Base-by-base conservation (phyloP, 2,888 invertebrate genomes). In the Eutolmus rufibarbis region DNA sequence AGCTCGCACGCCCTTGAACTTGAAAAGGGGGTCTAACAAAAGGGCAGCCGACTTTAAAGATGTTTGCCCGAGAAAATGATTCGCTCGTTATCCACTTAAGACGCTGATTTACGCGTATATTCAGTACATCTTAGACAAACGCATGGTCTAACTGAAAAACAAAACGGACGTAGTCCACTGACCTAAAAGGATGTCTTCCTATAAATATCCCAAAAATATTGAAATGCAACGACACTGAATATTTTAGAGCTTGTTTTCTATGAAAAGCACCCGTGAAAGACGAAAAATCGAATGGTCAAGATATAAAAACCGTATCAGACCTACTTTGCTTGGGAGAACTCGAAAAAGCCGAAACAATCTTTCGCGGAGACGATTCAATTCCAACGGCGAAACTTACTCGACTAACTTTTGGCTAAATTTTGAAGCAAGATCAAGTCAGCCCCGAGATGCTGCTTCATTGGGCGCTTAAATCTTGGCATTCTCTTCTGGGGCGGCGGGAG, bases 331-430 rank as follows among this genome's bases (percentile, higher is more conserved):
- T 28, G 5, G 14, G n/a, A 40, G 28, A 82, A 57, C 57, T 43
- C 85, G 74, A 74, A 74, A 85, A 56, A 82, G 56, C 66, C 28
- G 56, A 82, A 74, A 85, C 19, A 28, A 46, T 74, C 16, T 85
- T 56, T 85, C 43, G 31, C 85, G 85, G n/a, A 85, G 46, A 86
- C 88, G 88, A 87, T 87, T 87, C 87, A 86, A 88, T 85, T 86
- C 86, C 87, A 87, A 86, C 88, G 88, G 81, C 88, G 87, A 87
- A 87, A 87, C 87, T 85, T 87, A 82, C 74, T 81, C 84, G 87
- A 88, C 88, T 88, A 86, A 88, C 84, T 88, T 88, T 84, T 85
- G 85, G 85, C 31, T 43, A 74, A 85, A 85, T 74, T 85, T 74
- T 46, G 19, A 34, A 74, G 34, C 34, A 31, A 85, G 85, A 85